Conservation (phyloP, 53 echinoderm and acorn worm species). For the Antedon mediterranea region DNA sequence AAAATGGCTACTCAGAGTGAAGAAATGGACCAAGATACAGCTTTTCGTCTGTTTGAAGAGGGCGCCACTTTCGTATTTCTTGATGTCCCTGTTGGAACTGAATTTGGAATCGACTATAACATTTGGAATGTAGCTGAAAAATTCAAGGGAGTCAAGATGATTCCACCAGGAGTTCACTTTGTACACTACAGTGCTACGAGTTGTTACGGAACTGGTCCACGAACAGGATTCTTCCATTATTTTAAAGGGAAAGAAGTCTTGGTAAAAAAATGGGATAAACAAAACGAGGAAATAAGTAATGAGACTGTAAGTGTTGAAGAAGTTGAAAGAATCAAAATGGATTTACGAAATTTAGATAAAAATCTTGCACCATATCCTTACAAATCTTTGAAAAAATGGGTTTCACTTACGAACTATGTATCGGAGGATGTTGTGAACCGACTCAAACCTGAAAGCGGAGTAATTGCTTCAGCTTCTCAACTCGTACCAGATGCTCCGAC, state of each 20-base stretch:
- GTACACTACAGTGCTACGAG: constrained; percentile 79
- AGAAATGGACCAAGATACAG: constrained; percentile 70
- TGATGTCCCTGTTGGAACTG: constrained; percentile 77
- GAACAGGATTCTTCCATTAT: constrained; percentile 75
- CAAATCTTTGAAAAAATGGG: constrained; percentile 78
- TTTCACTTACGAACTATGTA: constrained; percentile 65
- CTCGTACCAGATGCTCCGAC: constrained; percentile 56
- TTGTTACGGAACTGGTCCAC: constrained; percentile 33
- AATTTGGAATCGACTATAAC: constrained; percentile 95
- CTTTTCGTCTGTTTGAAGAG: constrained; percentile 65
- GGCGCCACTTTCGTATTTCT: constrained; percentile 77
- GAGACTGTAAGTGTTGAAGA: constrained; percentile 22
- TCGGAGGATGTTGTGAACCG: constrained; percentile 23
- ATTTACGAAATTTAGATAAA: constrained; percentile 37
- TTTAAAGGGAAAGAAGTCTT: constrained; percentile 58
- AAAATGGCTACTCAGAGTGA: not conserved
- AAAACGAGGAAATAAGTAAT: constrained; percentile 49
- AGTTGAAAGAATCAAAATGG: constrained; percentile 26
- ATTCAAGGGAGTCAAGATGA: constrained; percentile 98
- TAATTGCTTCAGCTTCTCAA: constrained; percentile 72
- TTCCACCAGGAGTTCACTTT: constrained; percentile 83
- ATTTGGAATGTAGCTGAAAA: constrained; percentile 75
- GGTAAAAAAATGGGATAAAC: constrained; percentile 54
- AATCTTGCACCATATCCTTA: constrained; percentile 77
- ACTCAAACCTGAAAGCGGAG: constrained; percentile 40